These are phyloP conservation scores for Torymus texanus DNA, from an alignment of 2,888 invertebrate genomes.

Conservation along the genomic window DNA sequence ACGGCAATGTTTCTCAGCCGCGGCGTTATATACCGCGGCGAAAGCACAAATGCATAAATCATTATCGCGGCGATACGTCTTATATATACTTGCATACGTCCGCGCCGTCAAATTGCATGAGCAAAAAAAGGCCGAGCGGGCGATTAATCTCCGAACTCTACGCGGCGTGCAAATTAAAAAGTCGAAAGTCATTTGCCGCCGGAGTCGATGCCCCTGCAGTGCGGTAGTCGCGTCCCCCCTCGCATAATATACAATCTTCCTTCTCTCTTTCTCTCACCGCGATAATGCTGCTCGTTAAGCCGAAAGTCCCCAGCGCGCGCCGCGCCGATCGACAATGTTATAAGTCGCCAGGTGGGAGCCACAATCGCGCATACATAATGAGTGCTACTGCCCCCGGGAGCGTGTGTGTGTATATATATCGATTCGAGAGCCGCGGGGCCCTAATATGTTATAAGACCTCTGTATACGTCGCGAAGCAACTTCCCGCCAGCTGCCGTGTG, in stretches of 20 bases:
- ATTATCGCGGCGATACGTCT: too few species aligned
- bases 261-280: constrained; percentile 3
- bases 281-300: constrained; percentile 36
- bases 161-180: constrained; percentile 31
- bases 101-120: too few species aligned
- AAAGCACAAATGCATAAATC: too few species aligned
- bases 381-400: constrained; percentile 36
- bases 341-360: constrained; percentile 56
- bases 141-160: too few species aligned
- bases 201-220: constrained; percentile 16
- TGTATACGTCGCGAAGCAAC: constrained; percentile 12
- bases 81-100: too few species aligned
- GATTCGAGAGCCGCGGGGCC: constrained; percentile 54
- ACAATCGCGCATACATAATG: constrained; percentile 58
- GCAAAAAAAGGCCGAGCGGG: too few species aligned
- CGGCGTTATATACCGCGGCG: too few species aligned
- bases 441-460: constrained; percentile 24
- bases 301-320: constrained; percentile 1
- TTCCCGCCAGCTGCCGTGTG: constrained; percentile 36
- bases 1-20: too few species aligned
- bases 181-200: constrained; percentile 44
- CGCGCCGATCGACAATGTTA: too few species aligned
- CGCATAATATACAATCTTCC: not conserved
- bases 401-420: constrained; percentile 43
- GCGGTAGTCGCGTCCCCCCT: not conserved